These are phyloP conservation scores for Gallinago media DNA, from an alignment of 2,113 vertebrate species.

Conservation along the genomic window DNA sequence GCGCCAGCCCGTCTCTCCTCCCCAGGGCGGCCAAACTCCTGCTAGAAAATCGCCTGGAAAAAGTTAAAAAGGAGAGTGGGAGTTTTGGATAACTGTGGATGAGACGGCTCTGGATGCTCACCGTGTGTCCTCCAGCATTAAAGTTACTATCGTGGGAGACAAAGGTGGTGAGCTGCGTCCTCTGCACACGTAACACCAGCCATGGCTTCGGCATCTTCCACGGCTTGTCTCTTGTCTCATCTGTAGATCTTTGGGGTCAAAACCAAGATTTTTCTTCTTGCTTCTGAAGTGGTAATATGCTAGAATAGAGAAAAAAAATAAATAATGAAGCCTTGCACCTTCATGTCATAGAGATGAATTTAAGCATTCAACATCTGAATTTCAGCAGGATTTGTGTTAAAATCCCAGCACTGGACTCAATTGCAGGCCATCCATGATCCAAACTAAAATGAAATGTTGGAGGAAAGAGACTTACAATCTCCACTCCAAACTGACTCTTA, in stretches of 20 bases:
- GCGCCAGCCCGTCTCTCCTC: background rate
- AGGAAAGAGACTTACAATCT: background rate
- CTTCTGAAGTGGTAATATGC: background rate
- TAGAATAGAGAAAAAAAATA: background rate
- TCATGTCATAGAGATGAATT: background rate
- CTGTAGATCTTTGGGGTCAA: rapidly evolving
- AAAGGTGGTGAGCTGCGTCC: background rate
- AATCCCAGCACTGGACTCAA: background rate
- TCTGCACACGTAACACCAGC: rapidly evolving
- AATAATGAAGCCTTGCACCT: background rate
- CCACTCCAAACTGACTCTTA: background rate
- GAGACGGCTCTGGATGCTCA: background rate
- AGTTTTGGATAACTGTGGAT: rapidly evolving
- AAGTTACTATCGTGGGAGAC: background rate
- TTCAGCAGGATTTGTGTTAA: background rate
- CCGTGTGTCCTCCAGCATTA: background rate
- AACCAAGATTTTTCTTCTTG: background rate
- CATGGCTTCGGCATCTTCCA: background rate
- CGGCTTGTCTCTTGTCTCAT: background rate
- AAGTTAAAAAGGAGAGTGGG: background rate
- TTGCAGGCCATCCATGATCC: background rate
- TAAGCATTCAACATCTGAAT: background rate
- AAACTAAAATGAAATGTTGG: background rate
- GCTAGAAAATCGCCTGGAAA: background rate
- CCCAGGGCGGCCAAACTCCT: rapidly evolving